These are phyloP conservation scores for Eupeodes corollae DNA, from an alignment of 1,140 invertebrate species.

Conservation along the genomic window DNA sequence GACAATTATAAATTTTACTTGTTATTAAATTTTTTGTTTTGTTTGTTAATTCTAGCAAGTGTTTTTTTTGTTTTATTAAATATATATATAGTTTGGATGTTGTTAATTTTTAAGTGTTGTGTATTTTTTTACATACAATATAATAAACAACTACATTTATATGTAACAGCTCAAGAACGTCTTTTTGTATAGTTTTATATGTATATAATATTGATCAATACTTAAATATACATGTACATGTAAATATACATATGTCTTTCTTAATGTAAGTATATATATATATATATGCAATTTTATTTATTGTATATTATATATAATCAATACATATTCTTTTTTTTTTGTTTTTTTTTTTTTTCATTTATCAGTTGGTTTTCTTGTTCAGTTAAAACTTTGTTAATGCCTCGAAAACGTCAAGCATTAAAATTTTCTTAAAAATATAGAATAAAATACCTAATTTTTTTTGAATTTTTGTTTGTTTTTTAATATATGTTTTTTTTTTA, in stretches of 20 bases:
- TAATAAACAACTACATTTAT: slow-evolving; percentile 1
- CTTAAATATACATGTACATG: not conserved
- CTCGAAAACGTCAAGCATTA: slow-evolving; percentile 3
- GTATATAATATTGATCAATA: not conserved
- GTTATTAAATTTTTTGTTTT: not conserved
- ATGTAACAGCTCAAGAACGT: not conserved
- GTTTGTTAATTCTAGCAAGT: not conserved
- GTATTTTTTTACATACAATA: not conserved
- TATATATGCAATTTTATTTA: not conserved
- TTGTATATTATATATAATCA: not conserved
- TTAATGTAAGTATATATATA: not conserved
- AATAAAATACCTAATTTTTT: not conserved
- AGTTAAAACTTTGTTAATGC: not conserved
- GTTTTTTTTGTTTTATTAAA: not conserved
- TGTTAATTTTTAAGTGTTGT: not conserved
- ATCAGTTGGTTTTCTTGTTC: not conserved
- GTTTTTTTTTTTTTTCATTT: not conserved
- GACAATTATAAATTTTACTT: too few relatives aligned
- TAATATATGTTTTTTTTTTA: not conserved
- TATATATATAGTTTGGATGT: not conserved
- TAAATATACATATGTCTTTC: not conserved
- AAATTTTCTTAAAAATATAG: slow-evolving; percentile 3
- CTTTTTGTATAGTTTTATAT: not conserved
- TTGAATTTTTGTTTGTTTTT: slow-evolving; percentile 5
- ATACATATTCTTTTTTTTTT: not conserved